Base-by-base conservation (phyloP, 2,888 invertebrate genomes). In the Sinotaia quadrata region DNA sequence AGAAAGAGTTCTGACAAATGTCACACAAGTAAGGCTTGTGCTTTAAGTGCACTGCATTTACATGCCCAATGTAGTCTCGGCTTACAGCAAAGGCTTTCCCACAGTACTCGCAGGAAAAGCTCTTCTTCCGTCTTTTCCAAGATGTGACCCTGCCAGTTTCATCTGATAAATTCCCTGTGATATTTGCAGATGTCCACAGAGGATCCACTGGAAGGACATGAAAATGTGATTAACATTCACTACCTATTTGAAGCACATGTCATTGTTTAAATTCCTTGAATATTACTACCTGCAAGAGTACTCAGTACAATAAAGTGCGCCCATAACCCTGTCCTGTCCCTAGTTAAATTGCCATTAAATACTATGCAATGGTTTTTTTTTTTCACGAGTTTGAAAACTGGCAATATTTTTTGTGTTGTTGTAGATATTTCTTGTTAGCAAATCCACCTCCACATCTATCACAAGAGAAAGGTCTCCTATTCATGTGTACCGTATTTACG, bases 31-130 rank as follows among this genome's bases (percentile, higher is more conserved):
- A 73, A n/a, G 73, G 73, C 18, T 63, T 67, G 34, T 57, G 67
- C 29, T 70, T 62, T 31, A 68, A 65, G 51, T 73, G 73, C 44
- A 63, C 52, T 27, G 73, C 68, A 66, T 73, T 73, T 37, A 73
- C 68, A 49, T 73, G 73, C 21, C 73, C 73, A 37, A 63, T 44
- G 5, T 59, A 59, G 47, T 67, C 70, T 44, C 73, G 59, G 18
- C 68, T 54, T n/a, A 72, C 72, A 47, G 59, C 63, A 56, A 72
- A 72, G 4, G 52, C 31, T 67, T 72, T 72, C 29, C 72, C 72
- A 67, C 72, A 72, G 27, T 54, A 56, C 21, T 72, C 63, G 31
- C 72, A 72, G 4, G 69, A 33, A 58, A 72, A 72, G 27, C 27
- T 69, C 63, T 69, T 72, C 58, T 59, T 67, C 33, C 65, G 54